These are phyloP conservation scores for Dicyrtoma fusca DNA, from an alignment of 2,888 invertebrate genomes.

Conservation along the genomic window DNA sequence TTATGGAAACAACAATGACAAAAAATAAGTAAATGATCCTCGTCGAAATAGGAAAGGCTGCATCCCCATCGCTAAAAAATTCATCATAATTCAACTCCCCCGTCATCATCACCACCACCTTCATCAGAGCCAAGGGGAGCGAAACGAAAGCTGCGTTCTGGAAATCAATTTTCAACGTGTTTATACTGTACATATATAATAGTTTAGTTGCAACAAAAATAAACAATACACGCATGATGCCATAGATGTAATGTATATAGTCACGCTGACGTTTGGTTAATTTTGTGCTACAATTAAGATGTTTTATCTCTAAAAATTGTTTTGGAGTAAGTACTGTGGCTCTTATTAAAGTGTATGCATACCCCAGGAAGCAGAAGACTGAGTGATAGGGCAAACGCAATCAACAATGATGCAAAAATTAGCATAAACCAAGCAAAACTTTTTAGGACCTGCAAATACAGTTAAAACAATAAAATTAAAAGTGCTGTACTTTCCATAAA, in stretches of 20 bases:
- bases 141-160: conserved; percentile 45
- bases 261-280: too few species aligned
- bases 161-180: too few species aligned
- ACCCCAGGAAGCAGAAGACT: conserved; percentile 36
- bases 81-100: conserved; percentile 52
- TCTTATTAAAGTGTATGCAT: background rate
- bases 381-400: conserved; percentile 29
- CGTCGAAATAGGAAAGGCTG: conserved; percentile 47
- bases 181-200: too few species aligned
- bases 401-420: conserved; percentile 30
- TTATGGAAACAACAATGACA: conserved; percentile 49
- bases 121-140: conserved; percentile 47
- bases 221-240: too few species aligned
- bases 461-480: too few species aligned
- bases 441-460: conserved; percentile 23
- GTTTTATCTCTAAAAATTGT: background rate
- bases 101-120: conserved; percentile 51
- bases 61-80: conserved; percentile 34
- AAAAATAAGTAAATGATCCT: conserved; percentile 48
- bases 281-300: too few species aligned
- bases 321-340: background rate
- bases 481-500: too few species aligned
- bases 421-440: conserved; percentile 37
- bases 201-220: too few species aligned
- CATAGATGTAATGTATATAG: too few species aligned